Percentiles rank a stretch among this genome's conserved stretches.
phyloP scores from a whole-genome alignment of 2,888 invertebrate species.

The Chrysomela aeneicollis region DNA sequence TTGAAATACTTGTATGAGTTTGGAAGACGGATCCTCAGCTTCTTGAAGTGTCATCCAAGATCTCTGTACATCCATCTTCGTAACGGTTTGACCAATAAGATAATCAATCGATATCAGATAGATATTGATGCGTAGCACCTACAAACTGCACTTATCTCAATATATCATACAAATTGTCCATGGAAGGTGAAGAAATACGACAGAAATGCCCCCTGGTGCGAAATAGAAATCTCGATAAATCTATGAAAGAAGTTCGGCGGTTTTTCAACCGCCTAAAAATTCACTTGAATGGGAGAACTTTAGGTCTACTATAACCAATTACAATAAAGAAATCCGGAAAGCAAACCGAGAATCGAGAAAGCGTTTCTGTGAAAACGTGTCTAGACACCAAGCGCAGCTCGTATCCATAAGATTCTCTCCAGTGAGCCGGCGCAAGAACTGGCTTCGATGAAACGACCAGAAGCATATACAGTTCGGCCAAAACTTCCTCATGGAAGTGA shows the following conservation, averaged over 20 bases:
- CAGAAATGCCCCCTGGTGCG: background rate
- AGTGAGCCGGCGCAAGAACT: background rate
- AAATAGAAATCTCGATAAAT: background rate
- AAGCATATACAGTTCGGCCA: background rate
- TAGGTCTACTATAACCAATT: background rate
- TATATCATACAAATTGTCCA: background rate
- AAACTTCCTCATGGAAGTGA: background rate
- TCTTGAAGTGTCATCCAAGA: too few relatives aligned
- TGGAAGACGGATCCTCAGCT: too few relatives aligned
- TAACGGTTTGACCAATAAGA: too few relatives aligned
- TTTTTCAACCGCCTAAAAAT: slow-evolving; percentile 2
- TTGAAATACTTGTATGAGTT: too few relatives aligned
- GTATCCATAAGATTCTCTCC: background rate
- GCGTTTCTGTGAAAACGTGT: background rate
- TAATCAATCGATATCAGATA: too few relatives aligned
- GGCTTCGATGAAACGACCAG: background rate
- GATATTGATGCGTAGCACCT: background rate
- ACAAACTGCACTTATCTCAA: background rate
- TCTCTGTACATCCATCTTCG: too few relatives aligned
- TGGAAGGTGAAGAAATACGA: background rate
- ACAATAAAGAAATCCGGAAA: background rate
- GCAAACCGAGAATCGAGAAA: background rate
- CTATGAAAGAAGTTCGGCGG: background rate
- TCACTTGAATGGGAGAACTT: background rate
- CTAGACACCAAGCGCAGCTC: background rate